Base-by-base conservation (phyloP, 2,888 invertebrate genomes). In the Acanthacorydalis orientalis region DNA sequence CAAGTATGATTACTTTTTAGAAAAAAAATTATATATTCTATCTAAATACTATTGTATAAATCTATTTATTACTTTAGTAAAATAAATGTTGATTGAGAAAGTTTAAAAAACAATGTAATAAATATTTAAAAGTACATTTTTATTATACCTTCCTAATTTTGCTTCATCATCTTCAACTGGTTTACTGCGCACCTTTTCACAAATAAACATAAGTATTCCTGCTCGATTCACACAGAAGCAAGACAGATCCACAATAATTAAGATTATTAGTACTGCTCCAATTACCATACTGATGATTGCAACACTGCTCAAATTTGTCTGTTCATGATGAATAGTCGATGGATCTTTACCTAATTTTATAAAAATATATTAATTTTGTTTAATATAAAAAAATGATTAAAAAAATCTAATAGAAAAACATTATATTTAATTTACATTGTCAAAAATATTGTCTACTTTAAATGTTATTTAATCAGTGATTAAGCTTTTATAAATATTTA, bases 201-300 rank as follows among this genome's bases (percentile, higher is more conserved):
- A 82, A 56, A 81, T 67, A 33, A 75, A 68, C n/a, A 82, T 81
- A 57, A 81, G 72, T 33, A 82, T 74, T 40, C 82, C 82, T 59
- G 80, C 72, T 47, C 74, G 65, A 58, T 75, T 73, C 52, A 74
- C 67, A 72, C 78, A 64, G 69, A 79, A 73, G 61, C 92, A 89
- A 37, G 86, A 74, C 8, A 91, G 70, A 62, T 96, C 95, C 56
- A 93, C 78, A 53, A 93, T 71, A 56, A 93, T 68, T 51, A 92
- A 70, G 52, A 91, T 74, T 53, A 87, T 68, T 45, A 87, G 73
- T 42, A 92, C 77, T 43, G 87, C 83, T 39, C 81, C 83, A 50
- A 92, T 72, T 33, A 91, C 86, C 56, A 92, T 79, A 52, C 86
- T 87, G 56, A 92, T 83, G 57, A 93, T 86, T 49, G 84, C 77